These are phyloP conservation scores for Tangara arthus DNA, from an alignment of 2,797 vertebrate species.

Conservation along the genomic window DNA sequence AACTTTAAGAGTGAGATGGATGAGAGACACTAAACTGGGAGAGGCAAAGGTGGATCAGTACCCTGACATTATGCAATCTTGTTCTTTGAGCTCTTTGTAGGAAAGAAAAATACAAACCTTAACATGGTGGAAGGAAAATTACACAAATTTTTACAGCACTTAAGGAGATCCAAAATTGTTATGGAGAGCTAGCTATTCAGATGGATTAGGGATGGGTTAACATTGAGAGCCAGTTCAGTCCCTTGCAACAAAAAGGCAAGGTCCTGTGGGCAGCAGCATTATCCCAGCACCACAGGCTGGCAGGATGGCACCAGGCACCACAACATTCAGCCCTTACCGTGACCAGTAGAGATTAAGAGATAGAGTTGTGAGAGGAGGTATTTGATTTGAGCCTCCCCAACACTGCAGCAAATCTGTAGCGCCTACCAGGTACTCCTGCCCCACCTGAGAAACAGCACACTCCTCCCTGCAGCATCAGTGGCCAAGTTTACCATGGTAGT, in stretches of 20 bases:
- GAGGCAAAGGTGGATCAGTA: background rate
- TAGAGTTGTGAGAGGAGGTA: background rate
- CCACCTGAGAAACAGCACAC: background rate
- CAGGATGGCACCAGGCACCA: background rate
- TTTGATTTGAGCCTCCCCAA: background rate
- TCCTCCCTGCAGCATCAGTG: background rate
- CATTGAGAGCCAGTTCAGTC: background rate
- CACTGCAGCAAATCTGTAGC: background rate
- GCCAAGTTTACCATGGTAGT: background rate
- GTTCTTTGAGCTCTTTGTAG: background rate
- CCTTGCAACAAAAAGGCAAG: background rate
- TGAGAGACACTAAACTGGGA: background rate
- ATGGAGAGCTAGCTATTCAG: background rate
- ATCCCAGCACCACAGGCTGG: background rate
- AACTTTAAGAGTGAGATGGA: background rate
- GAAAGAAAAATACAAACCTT: background rate
- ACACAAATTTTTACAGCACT: background rate
- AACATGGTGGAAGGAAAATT: background rate
- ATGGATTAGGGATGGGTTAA: background rate
- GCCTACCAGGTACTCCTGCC: background rate
- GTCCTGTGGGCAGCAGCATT: background rate
- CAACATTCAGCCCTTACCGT: background rate
- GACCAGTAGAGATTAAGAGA: background rate
- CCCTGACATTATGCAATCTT: background rate
- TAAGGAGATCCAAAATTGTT: background rate